A percentile compares a stretch with the other conserved stretches of the same genome.
Evolutionary conservation across 2,888 invertebrate species (phyloP).

Genomic region (Cryptocheilus praepositus): DNA sequence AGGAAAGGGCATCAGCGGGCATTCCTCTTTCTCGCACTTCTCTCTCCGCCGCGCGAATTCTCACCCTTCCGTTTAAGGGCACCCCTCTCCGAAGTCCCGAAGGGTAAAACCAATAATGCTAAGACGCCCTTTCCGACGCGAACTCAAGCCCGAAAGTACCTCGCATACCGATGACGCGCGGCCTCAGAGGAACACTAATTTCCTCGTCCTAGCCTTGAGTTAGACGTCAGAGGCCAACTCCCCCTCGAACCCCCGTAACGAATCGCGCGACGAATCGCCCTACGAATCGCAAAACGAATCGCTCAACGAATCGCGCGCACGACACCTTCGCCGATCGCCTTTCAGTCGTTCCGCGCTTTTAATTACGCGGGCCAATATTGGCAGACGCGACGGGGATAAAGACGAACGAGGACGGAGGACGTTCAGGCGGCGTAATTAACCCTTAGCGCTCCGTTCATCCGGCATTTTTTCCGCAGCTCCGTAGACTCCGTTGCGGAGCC

Average conservation of each 20-base stretch:
- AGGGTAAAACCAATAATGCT: slow-evolving; percentile 73
- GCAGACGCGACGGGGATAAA: neutral
- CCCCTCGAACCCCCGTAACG: slow-evolving; percentile 41
- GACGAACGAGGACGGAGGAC: slow-evolving; percentile 16
- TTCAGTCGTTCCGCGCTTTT: slow-evolving; percentile 52
- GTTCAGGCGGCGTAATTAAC: neutral
- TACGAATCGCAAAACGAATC: too few species aligned
- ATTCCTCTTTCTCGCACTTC: slow-evolving; percentile 38
- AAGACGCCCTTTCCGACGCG: slow-evolving; percentile 61
- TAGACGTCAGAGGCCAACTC: slow-evolving; percentile 65
- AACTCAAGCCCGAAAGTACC: slow-evolving; percentile 56
- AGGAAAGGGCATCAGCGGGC: slow-evolving; percentile 40
- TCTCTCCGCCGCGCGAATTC: slow-evolving; percentile 32
- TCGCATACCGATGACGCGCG: slow-evolving; percentile 63
- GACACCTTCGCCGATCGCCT: slow-evolving; percentile 33
- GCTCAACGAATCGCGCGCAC: too few species aligned
- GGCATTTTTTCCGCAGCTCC: too few species aligned
- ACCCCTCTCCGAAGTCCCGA: slow-evolving; percentile 45
- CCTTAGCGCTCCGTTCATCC: too few species aligned
- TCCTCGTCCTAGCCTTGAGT: slow-evolving; percentile 64
- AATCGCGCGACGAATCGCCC: too few species aligned
- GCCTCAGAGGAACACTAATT: slow-evolving; percentile 69
- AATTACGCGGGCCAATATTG: slow-evolving; percentile 46
- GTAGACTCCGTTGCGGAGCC: too few species aligned
- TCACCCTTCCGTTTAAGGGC: slow-evolving; percentile 46